Conservation (phyloP, 2,888 invertebrate species). For the Cremastinae sp. region DNA sequence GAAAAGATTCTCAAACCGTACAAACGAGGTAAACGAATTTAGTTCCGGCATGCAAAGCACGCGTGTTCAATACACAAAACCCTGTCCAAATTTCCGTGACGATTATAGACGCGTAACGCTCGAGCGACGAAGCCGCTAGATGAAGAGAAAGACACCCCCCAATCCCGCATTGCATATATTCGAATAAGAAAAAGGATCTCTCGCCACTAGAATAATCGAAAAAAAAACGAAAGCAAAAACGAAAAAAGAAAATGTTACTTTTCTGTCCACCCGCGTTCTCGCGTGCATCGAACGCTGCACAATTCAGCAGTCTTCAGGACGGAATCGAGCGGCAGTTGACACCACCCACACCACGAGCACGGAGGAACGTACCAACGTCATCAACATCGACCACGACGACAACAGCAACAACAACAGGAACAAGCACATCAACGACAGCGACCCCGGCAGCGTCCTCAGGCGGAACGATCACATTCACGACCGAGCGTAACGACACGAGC, state of each 20-base stretch:
- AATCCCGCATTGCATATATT: slow-evolving; percentile 26
- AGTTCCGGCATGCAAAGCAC: slow-evolving; percentile 44
- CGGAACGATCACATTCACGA: slow-evolving; percentile 73
- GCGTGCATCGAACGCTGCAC: slow-evolving; percentile 47
- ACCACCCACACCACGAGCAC: slow-evolving; percentile 83
- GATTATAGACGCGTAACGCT: slow-evolving; percentile 37
- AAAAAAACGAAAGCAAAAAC: slow-evolving; percentile 18
- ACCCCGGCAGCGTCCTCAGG: slow-evolving; percentile 70
- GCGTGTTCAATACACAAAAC: slow-evolving; percentile 19
- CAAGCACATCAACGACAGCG: slow-evolving; percentile 66
- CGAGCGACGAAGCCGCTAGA: slow-evolving; percentile 20
- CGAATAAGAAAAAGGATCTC: slow-evolving; percentile 5
- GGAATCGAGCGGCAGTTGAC: slow-evolving; percentile 84
- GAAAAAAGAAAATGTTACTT: slow-evolving; percentile 37
- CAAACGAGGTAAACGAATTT: neutral
- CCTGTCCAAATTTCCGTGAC: slow-evolving; percentile 1
- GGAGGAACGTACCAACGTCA: slow-evolving; percentile 78
- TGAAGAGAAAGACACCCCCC: slow-evolving; percentile 10
- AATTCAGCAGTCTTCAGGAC: slow-evolving; percentile 82
- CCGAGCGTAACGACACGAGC: slow-evolving; percentile 66
- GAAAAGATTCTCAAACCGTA: neutral
- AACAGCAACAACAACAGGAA: slow-evolving; percentile 71
- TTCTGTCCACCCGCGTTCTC: slow-evolving; percentile 52
- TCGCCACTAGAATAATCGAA: neutral
- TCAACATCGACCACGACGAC: slow-evolving; percentile 72